Base-by-base conservation (phyloP, 53 echinoderm and acorn worm species). In the Hippasteria phrygiana region DNA sequence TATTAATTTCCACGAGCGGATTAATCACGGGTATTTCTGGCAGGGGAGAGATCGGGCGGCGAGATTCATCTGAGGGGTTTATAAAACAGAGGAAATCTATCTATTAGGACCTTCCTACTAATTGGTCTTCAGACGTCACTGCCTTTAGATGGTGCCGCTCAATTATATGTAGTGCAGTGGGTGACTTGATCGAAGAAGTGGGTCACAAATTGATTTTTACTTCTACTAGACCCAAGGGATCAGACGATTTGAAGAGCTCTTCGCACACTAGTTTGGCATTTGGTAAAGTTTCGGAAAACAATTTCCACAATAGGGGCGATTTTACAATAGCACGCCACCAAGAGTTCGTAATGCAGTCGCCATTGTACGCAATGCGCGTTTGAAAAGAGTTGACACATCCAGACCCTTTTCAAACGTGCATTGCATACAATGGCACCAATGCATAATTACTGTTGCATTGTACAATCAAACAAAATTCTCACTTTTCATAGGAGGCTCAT, bases 1-100 rank as follows among this genome's bases (percentile, higher is more conserved):
- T 48, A 85, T 85, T 70, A 85, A 85, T 85, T 85, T 26, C 50
- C 29, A 48, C 46, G 70, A 36, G 64, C 32, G 53, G 85, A 85
- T 85, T 85, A 85, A 85, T 85, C 85, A 85, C 43, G 1, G 32
- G 32, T 20, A 34, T 35, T 85, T 69, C 26, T 64, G 70, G 71
- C 70, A 43, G 85, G 43, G 43, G 43, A 71, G n/a, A n/a, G 42
- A 64, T 85, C 4, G 70, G 83, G 64, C 71, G 48, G 71, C 51
- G 34, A 43, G 11, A 67, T 66, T 83, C 71, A 27, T 32, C 64
- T 28, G 62, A 20, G 24, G 22, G 40, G 62, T 78, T 20, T 47
- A 34, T 16, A 43, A 65, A 63, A 64, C 71, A 37, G 70, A 85
- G 85, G 85, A 70, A 85, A 85, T 70, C 38, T 38, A 66, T 47